Evolutionary conservation across 2,797 vertebrate species (phyloP).

Genomic region (Spheniscus humboldti): DNA sequence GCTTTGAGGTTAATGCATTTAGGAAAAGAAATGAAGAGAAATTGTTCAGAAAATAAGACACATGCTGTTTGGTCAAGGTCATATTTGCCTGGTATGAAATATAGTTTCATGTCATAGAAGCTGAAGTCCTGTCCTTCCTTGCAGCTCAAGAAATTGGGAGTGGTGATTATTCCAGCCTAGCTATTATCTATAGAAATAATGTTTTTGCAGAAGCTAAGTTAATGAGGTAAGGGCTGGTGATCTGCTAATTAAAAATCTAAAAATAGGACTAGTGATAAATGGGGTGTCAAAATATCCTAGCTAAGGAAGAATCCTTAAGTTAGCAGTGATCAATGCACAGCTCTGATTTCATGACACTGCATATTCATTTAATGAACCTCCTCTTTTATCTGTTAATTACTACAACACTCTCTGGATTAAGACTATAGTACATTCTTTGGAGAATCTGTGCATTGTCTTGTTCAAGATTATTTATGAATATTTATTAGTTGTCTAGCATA

Average conservation of each 20-base stretch:
- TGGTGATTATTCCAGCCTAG: slow-evolving; percentile 62
- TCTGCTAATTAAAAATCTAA: slow-evolving; percentile 89
- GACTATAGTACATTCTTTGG: slow-evolving; percentile 64
- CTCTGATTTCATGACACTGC: slow-evolving; percentile 75
- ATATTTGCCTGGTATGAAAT: neutral
- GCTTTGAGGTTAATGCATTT: slow-evolving; percentile 2
- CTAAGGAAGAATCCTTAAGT: slow-evolving; percentile 65
- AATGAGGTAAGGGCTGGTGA: slow-evolving; percentile 81
- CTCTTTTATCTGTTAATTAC: slow-evolving; percentile 87
- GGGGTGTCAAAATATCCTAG: slow-evolving; percentile 79
- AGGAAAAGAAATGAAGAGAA: neutral
- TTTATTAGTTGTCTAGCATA: slow-evolving; percentile 44
- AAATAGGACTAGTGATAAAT: slow-evolving; percentile 83
- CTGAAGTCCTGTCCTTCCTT: slow-evolving; percentile 25
- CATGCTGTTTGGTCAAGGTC: neutral
- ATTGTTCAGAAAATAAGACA: neutral
- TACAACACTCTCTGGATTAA: slow-evolving; percentile 72
- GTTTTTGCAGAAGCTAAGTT: slow-evolving; percentile 76
- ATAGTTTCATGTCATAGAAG: neutral
- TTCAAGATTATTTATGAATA: slow-evolving; percentile 75
- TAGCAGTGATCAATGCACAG: slow-evolving; percentile 79
- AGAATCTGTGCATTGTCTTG: slow-evolving; percentile 68
- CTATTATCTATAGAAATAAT: slow-evolving; percentile 78
- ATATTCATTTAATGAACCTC: slow-evolving; percentile 83
- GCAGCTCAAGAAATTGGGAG: slow-evolving; percentile 10